Evolutionary conservation across 2,113 vertebrate genomes (phyloP).

Genomic region (Halcyon malimbica): DNA sequence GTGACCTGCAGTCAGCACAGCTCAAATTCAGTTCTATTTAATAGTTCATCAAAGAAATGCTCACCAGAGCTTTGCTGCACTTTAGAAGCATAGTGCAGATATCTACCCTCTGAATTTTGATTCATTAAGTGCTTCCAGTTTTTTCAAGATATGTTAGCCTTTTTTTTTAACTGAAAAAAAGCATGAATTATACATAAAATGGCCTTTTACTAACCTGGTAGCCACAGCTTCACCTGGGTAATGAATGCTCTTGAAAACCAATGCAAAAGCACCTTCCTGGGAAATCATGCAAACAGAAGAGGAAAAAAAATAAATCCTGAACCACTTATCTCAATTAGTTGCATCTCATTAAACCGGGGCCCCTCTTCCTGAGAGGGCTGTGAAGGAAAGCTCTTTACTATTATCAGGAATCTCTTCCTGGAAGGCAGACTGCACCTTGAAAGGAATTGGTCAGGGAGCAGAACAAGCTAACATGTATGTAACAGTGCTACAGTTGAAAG

Average conservation of each 20-base stretch:
- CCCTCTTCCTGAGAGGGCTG: not conserved
- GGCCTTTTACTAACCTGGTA: slow-evolving; percentile 83
- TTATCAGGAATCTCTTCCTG: slow-evolving; percentile 40
- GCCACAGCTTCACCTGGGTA: slow-evolving; percentile 91
- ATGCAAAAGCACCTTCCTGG: slow-evolving; percentile 93
- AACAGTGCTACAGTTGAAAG: not conserved
- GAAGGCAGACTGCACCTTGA: slow-evolving; percentile 25
- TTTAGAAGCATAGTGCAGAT: not conserved
- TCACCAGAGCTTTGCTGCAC: not conserved
- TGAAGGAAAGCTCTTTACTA: not conserved
- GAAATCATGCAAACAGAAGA: not conserved
- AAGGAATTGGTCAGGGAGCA: not conserved
- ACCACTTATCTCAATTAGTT: not conserved
- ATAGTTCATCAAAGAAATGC: not conserved
- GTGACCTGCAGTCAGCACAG: not conserved
- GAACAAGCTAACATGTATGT: not conserved
- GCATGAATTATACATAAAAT: not conserved
- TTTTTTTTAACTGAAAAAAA: not conserved
- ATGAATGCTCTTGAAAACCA: slow-evolving; percentile 95
- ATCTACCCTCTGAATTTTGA: not conserved
- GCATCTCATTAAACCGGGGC: slow-evolving; percentile 18
- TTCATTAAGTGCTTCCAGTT: not conserved
- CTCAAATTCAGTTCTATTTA: not conserved
- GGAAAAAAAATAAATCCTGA: not conserved
- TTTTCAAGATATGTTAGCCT: not conserved